phyloP scores from a whole-genome alignment of 2,113 vertebrate species.

The Scomber japonicus region DNA sequence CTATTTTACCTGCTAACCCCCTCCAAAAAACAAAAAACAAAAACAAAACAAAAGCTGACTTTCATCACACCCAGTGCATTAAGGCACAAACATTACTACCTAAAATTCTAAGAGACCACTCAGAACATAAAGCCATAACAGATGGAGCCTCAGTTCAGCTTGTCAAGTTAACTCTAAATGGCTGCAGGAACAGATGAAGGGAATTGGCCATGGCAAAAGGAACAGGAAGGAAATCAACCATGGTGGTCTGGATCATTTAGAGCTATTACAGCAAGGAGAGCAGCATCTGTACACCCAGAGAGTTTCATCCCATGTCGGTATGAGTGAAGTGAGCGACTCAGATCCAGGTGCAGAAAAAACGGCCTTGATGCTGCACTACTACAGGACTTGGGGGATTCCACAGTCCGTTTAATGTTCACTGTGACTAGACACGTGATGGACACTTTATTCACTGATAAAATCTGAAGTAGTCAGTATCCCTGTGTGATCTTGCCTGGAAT shows the following conservation, averaged over 20 bases:
- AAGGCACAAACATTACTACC: constrained; percentile 33
- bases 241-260: constrained; percentile 69
- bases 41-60: constrained; percentile 16
- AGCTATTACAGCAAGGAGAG: constrained; percentile 53
- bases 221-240: constrained; percentile 69
- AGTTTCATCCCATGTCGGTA: constrained; percentile 48
- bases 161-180: constrained; percentile 57
- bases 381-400: constrained; percentile 58
- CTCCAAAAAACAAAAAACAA: no score
- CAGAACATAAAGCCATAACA: constrained; percentile 22
- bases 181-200: constrained; percentile 31
- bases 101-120: constrained; percentile 38
- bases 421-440: constrained; percentile 59
- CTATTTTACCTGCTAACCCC: background rate
- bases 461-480: constrained; percentile 43
- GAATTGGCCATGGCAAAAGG: constrained; percentile 61
- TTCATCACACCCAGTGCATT: constrained; percentile 22
- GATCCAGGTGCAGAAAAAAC: constrained; percentile 58
- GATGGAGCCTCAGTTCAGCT: constrained; percentile 33
- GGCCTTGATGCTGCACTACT: constrained; percentile 30
- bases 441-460: constrained; percentile 50
- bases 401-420: constrained; percentile 66
- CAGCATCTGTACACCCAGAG: constrained; percentile 43
- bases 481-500: constrained; percentile 54
- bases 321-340: constrained; percentile 52